These are phyloP conservation scores for Leptura quadrifasciata DNA, from an alignment of 2,888 invertebrate genomes.

Conservation along the genomic window DNA sequence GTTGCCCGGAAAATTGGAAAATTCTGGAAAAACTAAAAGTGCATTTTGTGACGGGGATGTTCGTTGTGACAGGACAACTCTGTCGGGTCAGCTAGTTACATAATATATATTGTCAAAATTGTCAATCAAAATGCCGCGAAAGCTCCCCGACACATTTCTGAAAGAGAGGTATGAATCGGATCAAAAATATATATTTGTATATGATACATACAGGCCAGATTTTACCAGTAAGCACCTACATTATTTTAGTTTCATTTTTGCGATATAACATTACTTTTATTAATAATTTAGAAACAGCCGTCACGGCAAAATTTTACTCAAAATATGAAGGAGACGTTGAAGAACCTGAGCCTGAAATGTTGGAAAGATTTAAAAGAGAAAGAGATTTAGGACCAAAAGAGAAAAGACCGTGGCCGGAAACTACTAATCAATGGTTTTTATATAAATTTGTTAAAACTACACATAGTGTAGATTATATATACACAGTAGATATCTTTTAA, in stretches of 20 bases:
- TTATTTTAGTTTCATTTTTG: neutral
- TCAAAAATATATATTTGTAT: slow-evolving; percentile 61
- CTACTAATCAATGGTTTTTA: slow-evolving; percentile 66
- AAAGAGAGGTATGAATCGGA: slow-evolving; percentile 65
- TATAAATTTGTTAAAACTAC: slow-evolving; percentile 3
- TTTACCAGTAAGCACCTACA: slow-evolving; percentile 61
- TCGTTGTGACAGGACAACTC: no score
- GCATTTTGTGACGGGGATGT: no score
- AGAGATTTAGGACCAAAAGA: slow-evolving; percentile 65
- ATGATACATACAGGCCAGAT: slow-evolving; percentile 65
- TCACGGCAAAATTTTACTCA: slow-evolving; percentile 70
- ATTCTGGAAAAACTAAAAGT: no score
- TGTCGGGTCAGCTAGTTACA: no score
- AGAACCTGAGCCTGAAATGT: slow-evolving; percentile 60
- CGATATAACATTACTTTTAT: neutral
- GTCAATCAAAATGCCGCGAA: slow-evolving; percentile 20
- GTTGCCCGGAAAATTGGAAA: no score
- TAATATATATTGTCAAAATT: neutral
- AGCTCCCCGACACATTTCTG: slow-evolving; percentile 58
- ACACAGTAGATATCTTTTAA: no score
- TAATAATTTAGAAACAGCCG: slow-evolving; percentile 59
- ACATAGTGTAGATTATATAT: no score
- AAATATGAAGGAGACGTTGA: slow-evolving; percentile 64
- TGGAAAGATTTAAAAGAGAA: slow-evolving; percentile 62
- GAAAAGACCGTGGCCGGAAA: slow-evolving; percentile 67